Evolutionary conservation across 2,113 vertebrate species (phyloP).

Genomic region (Daubentonia madagascariensis): DNA sequence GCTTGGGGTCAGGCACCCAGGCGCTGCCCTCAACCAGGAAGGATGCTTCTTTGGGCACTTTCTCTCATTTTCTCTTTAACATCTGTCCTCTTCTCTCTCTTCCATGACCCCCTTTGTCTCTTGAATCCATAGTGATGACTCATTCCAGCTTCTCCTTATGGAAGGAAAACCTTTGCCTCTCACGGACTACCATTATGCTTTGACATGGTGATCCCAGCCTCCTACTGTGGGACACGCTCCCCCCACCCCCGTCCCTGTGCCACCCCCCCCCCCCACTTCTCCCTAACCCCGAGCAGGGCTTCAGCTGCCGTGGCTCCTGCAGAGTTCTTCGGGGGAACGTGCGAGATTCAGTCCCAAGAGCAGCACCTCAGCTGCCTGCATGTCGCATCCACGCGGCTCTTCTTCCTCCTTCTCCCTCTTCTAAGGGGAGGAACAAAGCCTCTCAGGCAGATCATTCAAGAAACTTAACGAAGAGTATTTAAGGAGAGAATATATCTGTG

Average conservation of each 20-base stretch:
- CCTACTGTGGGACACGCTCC: background rate
- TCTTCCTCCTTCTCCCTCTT: background rate
- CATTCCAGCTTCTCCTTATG: background rate
- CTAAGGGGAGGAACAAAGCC: background rate
- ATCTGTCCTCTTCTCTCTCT: background rate
- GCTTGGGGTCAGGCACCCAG: background rate
- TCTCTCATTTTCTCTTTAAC: background rate
- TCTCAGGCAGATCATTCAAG: background rate
- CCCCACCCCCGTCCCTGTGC: background rate
- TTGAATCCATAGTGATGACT: background rate
- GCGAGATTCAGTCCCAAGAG: background rate
- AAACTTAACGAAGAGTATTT: slow-evolving; percentile 42
- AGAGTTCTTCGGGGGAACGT: background rate
- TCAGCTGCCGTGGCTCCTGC: background rate
- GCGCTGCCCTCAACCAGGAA: background rate
- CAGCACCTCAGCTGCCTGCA: background rate
- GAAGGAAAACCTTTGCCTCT: background rate
- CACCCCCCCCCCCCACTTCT: background rate
- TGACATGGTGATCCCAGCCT: background rate
- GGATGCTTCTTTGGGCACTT: background rate
- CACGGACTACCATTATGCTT: background rate
- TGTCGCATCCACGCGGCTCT: background rate
- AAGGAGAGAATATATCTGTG: slow-evolving; percentile 51
- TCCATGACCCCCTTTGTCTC: background rate
- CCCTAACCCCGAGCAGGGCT: background rate